phyloP scores from a whole-genome alignment of 2,888 invertebrate genomes.

The Lydus trimaculatus region DNA sequence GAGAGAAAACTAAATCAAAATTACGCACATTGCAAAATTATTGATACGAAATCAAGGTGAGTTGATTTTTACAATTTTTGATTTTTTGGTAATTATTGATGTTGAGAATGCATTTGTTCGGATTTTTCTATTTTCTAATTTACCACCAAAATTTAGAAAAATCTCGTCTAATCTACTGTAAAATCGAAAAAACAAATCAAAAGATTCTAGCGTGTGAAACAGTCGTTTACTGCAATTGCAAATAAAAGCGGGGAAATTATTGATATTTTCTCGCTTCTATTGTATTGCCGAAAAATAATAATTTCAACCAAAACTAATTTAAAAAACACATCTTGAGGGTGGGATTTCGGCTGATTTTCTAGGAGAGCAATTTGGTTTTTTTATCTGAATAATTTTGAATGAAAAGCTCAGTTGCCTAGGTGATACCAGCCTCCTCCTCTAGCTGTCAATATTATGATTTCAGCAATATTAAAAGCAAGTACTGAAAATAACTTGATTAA shows the following conservation, averaged over 20 bases:
- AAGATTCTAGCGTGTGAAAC: background rate
- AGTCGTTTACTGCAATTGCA: background rate
- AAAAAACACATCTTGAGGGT: too few relatives aligned
- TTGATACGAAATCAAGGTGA: conserved; percentile 18
- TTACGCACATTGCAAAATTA: conserved; percentile 14
- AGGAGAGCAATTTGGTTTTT: too few relatives aligned
- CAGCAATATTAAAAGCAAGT: background rate
- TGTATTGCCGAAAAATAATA: background rate
- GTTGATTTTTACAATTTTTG: background rate
- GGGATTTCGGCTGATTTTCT: too few relatives aligned
- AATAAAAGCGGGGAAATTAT: background rate
- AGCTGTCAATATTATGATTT: background rate
- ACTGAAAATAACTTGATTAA: background rate
- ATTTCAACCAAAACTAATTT: background rate
- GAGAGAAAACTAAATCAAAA: conserved; percentile 27
- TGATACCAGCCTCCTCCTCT: background rate
- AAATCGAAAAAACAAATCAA: background rate
- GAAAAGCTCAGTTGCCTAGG: background rate
- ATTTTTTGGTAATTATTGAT: too few relatives aligned
- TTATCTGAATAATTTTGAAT: background rate
- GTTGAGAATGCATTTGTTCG: background rate
- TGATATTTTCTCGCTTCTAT: background rate
- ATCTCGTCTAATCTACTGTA: background rate
- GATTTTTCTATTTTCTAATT: background rate
- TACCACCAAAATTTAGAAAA: background rate